Conservation (phyloP, 92 coral and sea anemone species). For the Diadumene lineata region DNA sequence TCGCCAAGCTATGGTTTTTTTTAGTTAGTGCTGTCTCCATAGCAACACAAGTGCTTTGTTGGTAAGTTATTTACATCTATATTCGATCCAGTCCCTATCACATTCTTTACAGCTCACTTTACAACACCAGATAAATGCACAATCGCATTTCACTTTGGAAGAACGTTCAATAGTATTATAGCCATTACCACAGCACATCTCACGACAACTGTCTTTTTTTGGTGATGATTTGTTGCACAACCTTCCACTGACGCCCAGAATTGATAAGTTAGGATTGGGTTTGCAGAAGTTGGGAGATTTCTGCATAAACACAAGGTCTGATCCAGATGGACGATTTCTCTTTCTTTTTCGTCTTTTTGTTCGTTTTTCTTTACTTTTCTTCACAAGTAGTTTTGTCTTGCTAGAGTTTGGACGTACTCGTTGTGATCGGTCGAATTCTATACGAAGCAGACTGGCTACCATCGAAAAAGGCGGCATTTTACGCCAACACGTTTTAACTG, state of each 20-base stretch:
- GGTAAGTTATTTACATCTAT: slow-evolving; percentile 57
- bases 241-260: slow-evolving; percentile 78
- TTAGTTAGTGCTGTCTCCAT: too few relatives aligned
- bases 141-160: slow-evolving; percentile 74
- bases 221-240: slow-evolving; percentile 63
- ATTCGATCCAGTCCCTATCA: slow-evolving; percentile 56
- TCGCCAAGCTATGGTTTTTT: too few relatives aligned
- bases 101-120: slow-evolving; percentile 76
- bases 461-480: slow-evolving; percentile 70
- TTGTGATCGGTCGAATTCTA: slow-evolving; percentile 62
- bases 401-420: slow-evolving; percentile 62
- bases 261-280: slow-evolving; percentile 53
- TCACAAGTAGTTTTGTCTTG: slow-evolving; percentile 62
- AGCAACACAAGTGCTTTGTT: not conserved
- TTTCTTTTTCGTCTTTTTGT: slow-evolving; percentile 56
- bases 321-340: slow-evolving; percentile 47
- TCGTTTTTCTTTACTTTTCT: slow-evolving; percentile 45
- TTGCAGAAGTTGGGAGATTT: slow-evolving; percentile 81
- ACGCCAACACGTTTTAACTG: slow-evolving; percentile 78
- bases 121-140: slow-evolving; percentile 95
- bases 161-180: slow-evolving; percentile 40
- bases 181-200: slow-evolving; percentile 91
- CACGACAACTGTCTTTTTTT: slow-evolving; percentile 59
- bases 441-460: slow-evolving; percentile 67
- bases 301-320: slow-evolving; percentile 59